These are phyloP conservation scores for Monopis laevigella DNA, from an alignment of 2,888 invertebrate genomes.

Conservation along the genomic window DNA sequence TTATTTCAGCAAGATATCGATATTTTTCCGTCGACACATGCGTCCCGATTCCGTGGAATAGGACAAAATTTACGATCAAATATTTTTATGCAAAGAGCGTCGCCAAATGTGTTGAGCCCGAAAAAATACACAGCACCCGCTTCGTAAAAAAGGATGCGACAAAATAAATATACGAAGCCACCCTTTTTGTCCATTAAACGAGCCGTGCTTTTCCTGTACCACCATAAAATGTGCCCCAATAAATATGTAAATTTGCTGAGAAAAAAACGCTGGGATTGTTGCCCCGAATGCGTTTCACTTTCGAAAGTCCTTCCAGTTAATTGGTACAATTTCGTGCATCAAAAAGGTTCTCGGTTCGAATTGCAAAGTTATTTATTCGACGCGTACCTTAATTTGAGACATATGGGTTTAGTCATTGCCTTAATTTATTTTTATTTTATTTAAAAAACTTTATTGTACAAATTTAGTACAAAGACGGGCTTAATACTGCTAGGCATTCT, in stretches of 20 bases:
- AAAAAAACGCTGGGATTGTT: constrained; percentile 26
- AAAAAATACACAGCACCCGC: constrained; percentile 52
- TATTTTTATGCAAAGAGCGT: constrained; percentile 66
- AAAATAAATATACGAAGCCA: constrained; percentile 63
- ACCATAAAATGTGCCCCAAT: constrained; percentile 66
- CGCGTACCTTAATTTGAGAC: too few species aligned
- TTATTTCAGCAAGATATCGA: constrained; percentile 44
- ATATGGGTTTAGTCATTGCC: too few species aligned
- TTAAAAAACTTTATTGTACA: too few species aligned
- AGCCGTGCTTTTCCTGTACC: constrained; percentile 52
- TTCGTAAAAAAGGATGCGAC: constrained; percentile 62
- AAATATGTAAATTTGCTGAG: constrained; percentile 63
- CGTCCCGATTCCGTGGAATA: constrained; percentile 43
- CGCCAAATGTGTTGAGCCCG: constrained; percentile 60
- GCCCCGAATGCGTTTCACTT: constrained; percentile 56
- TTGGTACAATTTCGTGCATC: constrained; percentile 50
- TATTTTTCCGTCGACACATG: constrained; percentile 51
- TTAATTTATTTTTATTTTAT: too few species aligned
- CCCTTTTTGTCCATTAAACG: constrained; percentile 67
- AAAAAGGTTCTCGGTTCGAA: too few species aligned
- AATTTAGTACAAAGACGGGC: too few species aligned
- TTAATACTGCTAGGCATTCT: too few species aligned
- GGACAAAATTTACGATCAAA: constrained; percentile 56
- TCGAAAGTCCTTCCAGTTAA: constrained; percentile 42
- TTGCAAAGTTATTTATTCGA: too few species aligned